phyloP scores from a whole-genome alignment of 2,113 vertebrate species.

The Coryphaenoides rupestris region DNA sequence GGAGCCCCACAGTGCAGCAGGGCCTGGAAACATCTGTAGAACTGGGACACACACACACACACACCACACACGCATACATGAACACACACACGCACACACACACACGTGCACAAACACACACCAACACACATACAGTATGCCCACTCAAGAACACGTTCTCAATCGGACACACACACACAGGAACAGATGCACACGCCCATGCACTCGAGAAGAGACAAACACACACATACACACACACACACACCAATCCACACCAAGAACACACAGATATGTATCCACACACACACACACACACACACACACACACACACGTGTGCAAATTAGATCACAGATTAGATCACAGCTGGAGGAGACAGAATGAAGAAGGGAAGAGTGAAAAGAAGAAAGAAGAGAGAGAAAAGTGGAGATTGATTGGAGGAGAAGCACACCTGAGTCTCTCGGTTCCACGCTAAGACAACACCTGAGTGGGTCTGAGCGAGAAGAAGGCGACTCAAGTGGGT shows the following conservation, averaged over 20 bases:
- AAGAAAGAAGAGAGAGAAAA: neutral
- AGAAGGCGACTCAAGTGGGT: neutral
- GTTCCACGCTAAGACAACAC: neutral
- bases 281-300: neutral
- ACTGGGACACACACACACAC: slow-evolving; percentile 54
- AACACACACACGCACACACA: slow-evolving; percentile 13
- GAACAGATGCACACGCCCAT: neutral
- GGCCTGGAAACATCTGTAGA: slow-evolving; percentile 77
- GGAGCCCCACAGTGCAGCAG: slow-evolving; percentile 64
- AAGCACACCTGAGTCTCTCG: neutral
- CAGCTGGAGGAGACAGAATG: neutral
- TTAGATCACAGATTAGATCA: neutral
- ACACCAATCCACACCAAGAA: slow-evolving; percentile 6
- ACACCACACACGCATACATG: slow-evolving; percentile 9
- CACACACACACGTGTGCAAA: neutral
- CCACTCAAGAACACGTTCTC: too few relatives aligned
- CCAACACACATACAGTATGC: neutral
- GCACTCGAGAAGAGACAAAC: neutral
- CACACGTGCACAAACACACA: slow-evolving; percentile 6
- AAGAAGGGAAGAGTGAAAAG: neutral
- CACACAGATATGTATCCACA: slow-evolving; percentile 3
- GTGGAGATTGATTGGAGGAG: neutral
- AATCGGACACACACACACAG: neutral
- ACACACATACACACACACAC: neutral
- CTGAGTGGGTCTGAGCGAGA: neutral